Conservation (phyloP, 2,888 invertebrate genomes). For the Iphiclides podalirius region DNA sequence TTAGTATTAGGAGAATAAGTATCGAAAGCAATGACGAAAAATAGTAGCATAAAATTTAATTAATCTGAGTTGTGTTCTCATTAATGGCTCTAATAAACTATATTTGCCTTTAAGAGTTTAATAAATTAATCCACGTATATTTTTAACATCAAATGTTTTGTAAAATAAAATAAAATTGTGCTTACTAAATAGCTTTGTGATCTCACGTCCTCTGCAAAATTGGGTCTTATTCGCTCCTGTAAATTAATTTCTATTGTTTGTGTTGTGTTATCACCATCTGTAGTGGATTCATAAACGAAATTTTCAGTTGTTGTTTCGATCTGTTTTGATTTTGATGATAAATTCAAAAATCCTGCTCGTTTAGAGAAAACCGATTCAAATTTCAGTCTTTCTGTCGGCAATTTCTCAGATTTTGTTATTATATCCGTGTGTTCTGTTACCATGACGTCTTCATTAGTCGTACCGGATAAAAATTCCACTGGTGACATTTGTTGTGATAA, state of each 20-base stretch:
- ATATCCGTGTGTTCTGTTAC: neutral
- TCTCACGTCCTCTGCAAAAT: slow-evolving; percentile 17
- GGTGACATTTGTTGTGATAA: neutral
- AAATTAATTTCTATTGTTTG: neutral
- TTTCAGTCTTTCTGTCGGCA: slow-evolving; percentile 19
- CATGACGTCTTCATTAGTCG: neutral
- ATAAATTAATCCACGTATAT: no score
- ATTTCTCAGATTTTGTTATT: neutral
- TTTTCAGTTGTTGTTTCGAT: slow-evolving; percentile 20
- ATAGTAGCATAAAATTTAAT: no score
- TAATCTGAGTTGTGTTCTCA: no score
- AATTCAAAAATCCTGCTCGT: slow-evolving; percentile 59
- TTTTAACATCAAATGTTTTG: no score
- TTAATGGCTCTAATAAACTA: no score
- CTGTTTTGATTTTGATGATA: slow-evolving; percentile 38
- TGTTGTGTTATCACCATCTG: slow-evolving; percentile 30
- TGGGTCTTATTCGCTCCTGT: neutral
- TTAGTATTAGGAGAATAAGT: no score
- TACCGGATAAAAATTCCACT: neutral
- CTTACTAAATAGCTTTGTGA: slow-evolving; percentile 62
- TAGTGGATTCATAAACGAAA: slow-evolving; percentile 19
- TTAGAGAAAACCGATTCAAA: slow-evolving; percentile 47
- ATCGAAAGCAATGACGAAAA: no score
- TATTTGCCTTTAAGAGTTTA: no score
- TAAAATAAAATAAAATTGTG: slow-evolving; percentile 20